phyloP scores from a whole-genome alignment of 92 coral and sea anemone species.

The Palythoa grandiflora region DNA sequence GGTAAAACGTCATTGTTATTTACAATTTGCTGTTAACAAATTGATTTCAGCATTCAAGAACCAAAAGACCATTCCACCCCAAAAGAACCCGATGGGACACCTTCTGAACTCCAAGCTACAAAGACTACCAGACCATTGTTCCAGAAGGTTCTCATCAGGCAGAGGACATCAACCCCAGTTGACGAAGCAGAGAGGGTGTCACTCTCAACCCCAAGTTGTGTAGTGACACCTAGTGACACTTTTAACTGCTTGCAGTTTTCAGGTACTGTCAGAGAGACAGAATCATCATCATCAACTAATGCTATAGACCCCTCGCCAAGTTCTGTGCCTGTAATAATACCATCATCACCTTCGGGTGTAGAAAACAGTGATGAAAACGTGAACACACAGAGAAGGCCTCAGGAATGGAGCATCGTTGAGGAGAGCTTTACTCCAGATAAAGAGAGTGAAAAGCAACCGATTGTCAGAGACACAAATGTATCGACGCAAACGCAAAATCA shows the following conservation, averaged over 20 bases:
- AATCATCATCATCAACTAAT: slow-evolving; percentile 60
- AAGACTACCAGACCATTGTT: slow-evolving; percentile 1
- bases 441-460: neutral
- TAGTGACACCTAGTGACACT: slow-evolving; percentile 69
- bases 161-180: slow-evolving; percentile 70
- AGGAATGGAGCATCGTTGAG: neutral
- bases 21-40: neutral
- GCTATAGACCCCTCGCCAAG: slow-evolving; percentile 52
- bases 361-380: slow-evolving; percentile 2
- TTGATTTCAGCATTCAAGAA: slow-evolving; percentile 24
- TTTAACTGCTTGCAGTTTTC: slow-evolving; percentile 83
- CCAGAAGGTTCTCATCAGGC: slow-evolving; percentile 60
- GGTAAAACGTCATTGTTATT: neutral
- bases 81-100: neutral
- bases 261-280: slow-evolving; percentile 62
- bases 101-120: neutral
- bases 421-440: neutral
- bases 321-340: slow-evolving; percentile 58
- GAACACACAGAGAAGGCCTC: neutral
- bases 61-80: slow-evolving; percentile 36
- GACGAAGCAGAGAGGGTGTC: slow-evolving; percentile 43
- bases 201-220: slow-evolving; percentile 63
- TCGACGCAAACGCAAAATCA: slow-evolving; percentile 16
- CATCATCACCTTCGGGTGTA: slow-evolving; percentile 68
- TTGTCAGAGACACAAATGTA: slow-evolving; percentile 31